phyloP scores from a whole-genome alignment of 2,113 vertebrate species.

The Pomatostomus ruficeps region DNA sequence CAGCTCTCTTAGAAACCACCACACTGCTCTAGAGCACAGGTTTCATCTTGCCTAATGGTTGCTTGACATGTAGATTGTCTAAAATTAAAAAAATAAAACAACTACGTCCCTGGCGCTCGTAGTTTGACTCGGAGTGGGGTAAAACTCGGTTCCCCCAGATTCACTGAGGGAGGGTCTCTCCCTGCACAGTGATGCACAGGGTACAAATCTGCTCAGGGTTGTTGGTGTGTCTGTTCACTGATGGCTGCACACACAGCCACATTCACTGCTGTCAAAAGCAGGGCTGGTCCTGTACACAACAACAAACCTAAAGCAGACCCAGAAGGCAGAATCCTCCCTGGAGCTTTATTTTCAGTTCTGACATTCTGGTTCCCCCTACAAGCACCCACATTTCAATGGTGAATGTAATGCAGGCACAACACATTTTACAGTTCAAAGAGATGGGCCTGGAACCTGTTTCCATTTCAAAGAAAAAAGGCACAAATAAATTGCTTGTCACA shows the following conservation, averaged over 20 bases:
- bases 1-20: neutral
- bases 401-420: neutral
- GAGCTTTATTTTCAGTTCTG: neutral
- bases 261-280: neutral
- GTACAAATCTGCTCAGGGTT: neutral
- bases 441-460: neutral
- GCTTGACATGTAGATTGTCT: neutral
- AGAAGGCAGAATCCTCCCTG: neutral
- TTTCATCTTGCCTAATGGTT: neutral
- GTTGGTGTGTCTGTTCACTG: neutral
- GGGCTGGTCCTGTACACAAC: neutral
- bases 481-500: neutral
- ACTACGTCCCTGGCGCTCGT: neutral
- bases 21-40: neutral
- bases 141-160: neutral
- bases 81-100: neutral
- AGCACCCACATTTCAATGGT: neutral
- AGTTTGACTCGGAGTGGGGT: neutral
- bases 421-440: neutral
- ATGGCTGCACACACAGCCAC: neutral
- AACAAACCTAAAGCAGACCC: neutral
- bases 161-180: neutral
- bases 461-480: neutral
- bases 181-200: neutral
- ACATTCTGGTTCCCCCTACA: neutral